phyloP scores from a whole-genome alignment of 1,140 invertebrate species.

The Pseudomyrmex concolor region DNA sequence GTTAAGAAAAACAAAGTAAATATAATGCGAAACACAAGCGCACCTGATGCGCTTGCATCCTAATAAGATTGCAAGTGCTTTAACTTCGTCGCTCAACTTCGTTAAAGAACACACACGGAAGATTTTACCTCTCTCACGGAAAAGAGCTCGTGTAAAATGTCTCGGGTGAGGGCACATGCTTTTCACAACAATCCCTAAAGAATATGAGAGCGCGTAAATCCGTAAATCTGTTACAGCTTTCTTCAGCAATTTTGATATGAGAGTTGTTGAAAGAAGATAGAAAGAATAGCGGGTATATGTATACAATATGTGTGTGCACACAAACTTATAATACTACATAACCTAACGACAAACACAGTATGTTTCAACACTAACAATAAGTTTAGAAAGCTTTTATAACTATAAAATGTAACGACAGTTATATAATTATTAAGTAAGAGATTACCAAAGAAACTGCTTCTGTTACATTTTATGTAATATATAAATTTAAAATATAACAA shows the following conservation, averaged over 20 bases:
- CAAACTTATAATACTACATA: too few species aligned
- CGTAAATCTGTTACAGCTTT: slow-evolving; percentile 32
- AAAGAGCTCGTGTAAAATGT: slow-evolving; percentile 13
- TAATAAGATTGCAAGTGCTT: slow-evolving; percentile 63
- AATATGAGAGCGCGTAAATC: slow-evolving; percentile 20
- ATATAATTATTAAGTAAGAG: too few species aligned
- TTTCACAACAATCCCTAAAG: not conserved
- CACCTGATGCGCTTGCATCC: slow-evolving; percentile 48
- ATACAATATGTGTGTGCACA: too few species aligned
- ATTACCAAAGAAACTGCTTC: too few species aligned
- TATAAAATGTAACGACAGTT: too few species aligned
- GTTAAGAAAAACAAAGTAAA: not conserved
- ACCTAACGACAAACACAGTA: too few species aligned
- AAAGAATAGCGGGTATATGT: too few species aligned
- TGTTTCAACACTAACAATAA: too few species aligned
- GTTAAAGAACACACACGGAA: slow-evolving; percentile 29
- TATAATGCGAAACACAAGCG: slow-evolving; percentile 45
- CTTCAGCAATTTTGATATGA: slow-evolving; percentile 17
- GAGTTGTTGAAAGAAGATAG: too few species aligned
- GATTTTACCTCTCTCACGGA: slow-evolving; percentile 5
- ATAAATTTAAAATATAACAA: too few species aligned
- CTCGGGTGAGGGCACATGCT: not conserved
- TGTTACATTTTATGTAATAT: too few species aligned
- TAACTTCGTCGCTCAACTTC: slow-evolving; percentile 62
- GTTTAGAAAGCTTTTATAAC: too few species aligned